These are phyloP conservation scores for Molossus alvarezi DNA, from an alignment of 2,797 vertebrate genomes.

Conservation along the genomic window DNA sequence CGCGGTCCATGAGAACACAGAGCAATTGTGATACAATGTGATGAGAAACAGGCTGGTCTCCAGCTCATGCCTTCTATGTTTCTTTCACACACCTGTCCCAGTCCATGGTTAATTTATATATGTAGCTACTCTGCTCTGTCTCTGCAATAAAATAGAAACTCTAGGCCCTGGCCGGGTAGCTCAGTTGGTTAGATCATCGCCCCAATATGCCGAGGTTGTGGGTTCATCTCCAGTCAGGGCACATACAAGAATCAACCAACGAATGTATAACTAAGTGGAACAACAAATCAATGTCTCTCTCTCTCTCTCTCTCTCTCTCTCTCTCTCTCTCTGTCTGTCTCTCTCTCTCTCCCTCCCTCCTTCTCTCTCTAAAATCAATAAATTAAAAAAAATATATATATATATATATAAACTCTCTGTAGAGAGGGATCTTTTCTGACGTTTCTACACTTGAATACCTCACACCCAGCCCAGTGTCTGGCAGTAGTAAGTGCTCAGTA, in stretches of 20 bases:
- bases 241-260: not conserved
- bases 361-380: not conserved
- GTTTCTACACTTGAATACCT: not conserved
- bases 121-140: not conserved
- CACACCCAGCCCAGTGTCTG: not conserved
- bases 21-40: not conserved
- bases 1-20: conserved; percentile 44
- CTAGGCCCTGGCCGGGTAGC: not conserved
- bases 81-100: not conserved
- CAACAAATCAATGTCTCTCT: not conserved
- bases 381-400: conserved; percentile 34
- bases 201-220: not conserved
- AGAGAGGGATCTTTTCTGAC: not conserved
- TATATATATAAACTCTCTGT: not conserved
- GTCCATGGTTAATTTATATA: not conserved
- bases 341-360: not conserved
- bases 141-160: conserved; percentile 12
- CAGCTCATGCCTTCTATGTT: no score
- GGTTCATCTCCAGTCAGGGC: not conserved
- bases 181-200: not conserved
- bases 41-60: not conserved
- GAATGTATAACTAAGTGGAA: not conserved
- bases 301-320: not conserved
- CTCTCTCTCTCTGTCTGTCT: not conserved
- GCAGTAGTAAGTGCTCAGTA: not conserved